Percentiles rank a stretch among this genome's conserved stretches.
phyloP scores from a whole-genome alignment of 2,113 vertebrate species.

The Scolopax mira region DNA sequence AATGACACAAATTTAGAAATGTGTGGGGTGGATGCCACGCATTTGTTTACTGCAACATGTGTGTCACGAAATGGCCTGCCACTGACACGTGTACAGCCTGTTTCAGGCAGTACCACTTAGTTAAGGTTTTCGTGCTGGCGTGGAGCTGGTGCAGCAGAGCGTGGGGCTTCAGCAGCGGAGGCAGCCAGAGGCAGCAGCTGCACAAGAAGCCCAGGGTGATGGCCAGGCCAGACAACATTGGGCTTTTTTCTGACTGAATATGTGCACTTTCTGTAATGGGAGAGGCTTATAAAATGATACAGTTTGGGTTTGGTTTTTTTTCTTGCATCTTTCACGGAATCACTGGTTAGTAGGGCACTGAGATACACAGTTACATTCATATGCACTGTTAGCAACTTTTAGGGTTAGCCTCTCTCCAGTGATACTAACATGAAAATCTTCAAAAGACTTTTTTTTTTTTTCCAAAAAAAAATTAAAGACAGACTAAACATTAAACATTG shows the following conservation, averaged over 20 bases:
- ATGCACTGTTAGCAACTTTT: background rate
- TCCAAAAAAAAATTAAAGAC: background rate
- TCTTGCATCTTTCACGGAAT: background rate
- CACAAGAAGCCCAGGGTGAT: background rate
- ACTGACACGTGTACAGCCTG: background rate
- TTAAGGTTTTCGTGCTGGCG: background rate
- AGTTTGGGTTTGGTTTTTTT: background rate
- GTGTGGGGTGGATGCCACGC: background rate
- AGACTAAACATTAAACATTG: background rate
- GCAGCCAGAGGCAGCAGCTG: background rate
- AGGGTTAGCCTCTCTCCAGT: background rate
- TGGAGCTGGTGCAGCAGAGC: background rate
- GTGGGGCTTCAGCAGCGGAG: background rate
- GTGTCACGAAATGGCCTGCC: background rate
- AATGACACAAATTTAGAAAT: background rate
- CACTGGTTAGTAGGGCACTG: background rate
- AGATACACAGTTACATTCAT: background rate
- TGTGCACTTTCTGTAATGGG: background rate
- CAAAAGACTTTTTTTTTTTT: background rate
- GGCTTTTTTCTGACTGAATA: background rate
- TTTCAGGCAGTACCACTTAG: background rate
- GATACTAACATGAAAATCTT: background rate
- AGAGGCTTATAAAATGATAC: background rate
- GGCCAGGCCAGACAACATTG: too few species aligned
- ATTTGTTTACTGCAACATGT: background rate